Conservation (phyloP, 2,113 vertebrate species). For the Numenius arquata region DNA sequence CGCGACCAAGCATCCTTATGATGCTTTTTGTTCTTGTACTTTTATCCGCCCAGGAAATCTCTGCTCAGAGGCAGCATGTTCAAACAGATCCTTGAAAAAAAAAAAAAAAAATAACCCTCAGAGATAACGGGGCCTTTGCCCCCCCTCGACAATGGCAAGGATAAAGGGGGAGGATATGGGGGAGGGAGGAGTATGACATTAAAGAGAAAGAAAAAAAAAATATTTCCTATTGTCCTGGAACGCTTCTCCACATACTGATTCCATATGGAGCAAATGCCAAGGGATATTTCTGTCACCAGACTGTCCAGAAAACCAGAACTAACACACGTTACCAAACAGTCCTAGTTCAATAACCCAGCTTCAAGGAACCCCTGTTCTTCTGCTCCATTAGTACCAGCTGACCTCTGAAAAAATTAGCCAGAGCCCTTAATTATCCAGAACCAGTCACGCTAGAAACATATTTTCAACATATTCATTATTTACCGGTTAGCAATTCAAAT, state of each 20-base stretch:
- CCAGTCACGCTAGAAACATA: neutral
- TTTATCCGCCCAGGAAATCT: constrained; percentile 65
- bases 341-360: neutral
- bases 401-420: neutral
- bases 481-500: constrained; percentile 35
- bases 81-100: constrained; percentile 24
- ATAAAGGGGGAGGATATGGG: constrained; percentile 30
- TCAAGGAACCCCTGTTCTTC: neutral
- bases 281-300: constrained; percentile 15
- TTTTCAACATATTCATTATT: constrained; percentile 25
- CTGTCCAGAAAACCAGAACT: neutral
- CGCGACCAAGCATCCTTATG: constrained; percentile 21
- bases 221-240: constrained; percentile 38
- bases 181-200: constrained; percentile 15
- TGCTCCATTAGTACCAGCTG: neutral
- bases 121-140: constrained; percentile 30
- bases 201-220: constrained; percentile 7
- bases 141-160: neutral
- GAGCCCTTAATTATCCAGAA: constrained; percentile 16
- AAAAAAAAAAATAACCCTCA: neutral
- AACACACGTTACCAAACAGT: neutral
- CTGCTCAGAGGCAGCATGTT: constrained; percentile 45
- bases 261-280: constrained; percentile 37
- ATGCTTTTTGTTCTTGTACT: constrained; percentile 64
- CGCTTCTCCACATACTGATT: neutral